Conservation (phyloP, 64 coral and sea anemone genomes). For the Montipora sp. region DNA sequence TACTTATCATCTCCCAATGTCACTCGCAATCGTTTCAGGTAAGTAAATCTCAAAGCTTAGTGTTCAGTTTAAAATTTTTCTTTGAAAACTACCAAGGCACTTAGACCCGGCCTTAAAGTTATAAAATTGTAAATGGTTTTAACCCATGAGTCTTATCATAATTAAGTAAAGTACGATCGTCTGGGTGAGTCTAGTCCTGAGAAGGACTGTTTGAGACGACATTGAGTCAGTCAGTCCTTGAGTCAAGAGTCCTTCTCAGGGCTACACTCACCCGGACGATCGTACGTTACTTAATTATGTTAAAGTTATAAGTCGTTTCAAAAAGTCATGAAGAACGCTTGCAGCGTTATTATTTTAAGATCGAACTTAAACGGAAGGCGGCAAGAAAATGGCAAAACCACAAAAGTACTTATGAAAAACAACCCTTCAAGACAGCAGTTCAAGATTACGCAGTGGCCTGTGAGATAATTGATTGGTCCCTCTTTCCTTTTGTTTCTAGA, state of each 20-base stretch:
- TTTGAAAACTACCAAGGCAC: background rate
- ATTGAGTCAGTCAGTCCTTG: no score
- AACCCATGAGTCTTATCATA: no score
- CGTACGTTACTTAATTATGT: no score
- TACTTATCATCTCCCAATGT: background rate
- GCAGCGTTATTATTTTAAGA: background rate
- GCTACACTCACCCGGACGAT: no score
- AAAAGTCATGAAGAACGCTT: background rate
- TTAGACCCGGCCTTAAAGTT: background rate
- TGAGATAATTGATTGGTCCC: background rate
- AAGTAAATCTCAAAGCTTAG: background rate
- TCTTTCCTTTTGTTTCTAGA: background rate
- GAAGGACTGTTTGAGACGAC: no score
- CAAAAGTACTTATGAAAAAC: background rate
- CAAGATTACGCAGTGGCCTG: background rate
- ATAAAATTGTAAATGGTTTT: background rate
- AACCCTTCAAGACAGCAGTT: background rate
- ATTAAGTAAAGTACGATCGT: no score
- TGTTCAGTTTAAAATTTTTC: background rate
- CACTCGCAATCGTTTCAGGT: slow-evolving; percentile 38
- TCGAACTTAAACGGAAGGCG: background rate
- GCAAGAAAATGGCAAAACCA: background rate
- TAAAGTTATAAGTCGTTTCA: no score
- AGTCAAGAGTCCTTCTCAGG: no score
- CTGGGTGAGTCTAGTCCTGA: no score